Evolutionary conservation across 2,888 invertebrate species (phyloP), one percentile per base, ranked within the genome.

Genomic region (Lissocephala sabroskyi): DNA sequence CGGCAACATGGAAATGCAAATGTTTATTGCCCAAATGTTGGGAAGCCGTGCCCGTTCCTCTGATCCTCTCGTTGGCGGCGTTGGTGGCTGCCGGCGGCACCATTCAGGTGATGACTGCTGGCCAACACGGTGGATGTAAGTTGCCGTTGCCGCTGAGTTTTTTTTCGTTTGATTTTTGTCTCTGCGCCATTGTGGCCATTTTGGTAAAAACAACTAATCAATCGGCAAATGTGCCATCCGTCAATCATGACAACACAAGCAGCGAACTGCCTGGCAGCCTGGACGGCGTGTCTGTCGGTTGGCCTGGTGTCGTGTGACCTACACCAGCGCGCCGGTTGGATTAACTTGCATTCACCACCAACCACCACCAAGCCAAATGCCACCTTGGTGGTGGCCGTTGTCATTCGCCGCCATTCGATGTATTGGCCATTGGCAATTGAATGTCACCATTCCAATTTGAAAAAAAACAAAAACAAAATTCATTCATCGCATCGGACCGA

Each of bases 201-300:
- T 75, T 76, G 74, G 73, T 65, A 71, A 76, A 61, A 77, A 68
- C 71, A 76, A 74, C 74, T 77, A 75, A 76, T 75, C 74, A 76
- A 67, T 75, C 74, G 52, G 65, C 78, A 66, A 78, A 73, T 74
- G 68, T 67, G 74, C 74, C 76, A 74, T 76, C 74, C 71, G 71
- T 77, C 77, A 78, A 77, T 78, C 78, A 78, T 37, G 42, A 33
- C 10, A 13, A 35, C 42, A 37, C 35, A 35, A 16, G 23, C 16
- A 28, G 41, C 26, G 18, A 16, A 19, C 10, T 30, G 23, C 13
- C 35, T 35, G 35, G 35, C 35, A 23, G 23, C 23, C 23, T 23
- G 23, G 23, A 3, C 7, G 23, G 4, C 7, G 3, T 23, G 23
- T 3, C 23, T 23, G 3, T 23, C 23, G 23, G 7, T 23, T 23